Base-by-base conservation (phyloP, 1,140 invertebrate genomes). In the Anastatus disparis region DNA sequence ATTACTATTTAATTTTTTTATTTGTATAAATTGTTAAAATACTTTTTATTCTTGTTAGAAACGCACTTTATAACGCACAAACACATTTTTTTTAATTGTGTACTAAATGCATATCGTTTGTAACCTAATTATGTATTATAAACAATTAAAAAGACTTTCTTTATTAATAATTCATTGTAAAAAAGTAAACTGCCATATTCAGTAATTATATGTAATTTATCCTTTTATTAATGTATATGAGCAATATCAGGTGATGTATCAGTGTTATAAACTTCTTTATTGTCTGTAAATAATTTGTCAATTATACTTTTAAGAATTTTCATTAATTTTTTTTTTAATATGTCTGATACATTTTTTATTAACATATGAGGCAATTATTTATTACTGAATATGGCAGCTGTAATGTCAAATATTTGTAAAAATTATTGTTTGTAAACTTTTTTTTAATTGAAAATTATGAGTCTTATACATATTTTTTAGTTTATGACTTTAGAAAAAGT, bases 281-380 rank as follows among this genome's bases (percentile, higher is more conserved):
- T 46, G 55, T 55, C 2, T 53, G 10, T 46, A 10, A 44, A 44
- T 13, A 55, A 35, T 12, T 46, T 29, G 68, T 70, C 59, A 63
- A 70, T 63, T 70, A 55, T 70, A 63, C 55, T 56, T 59, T 63
- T 62, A 70, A 44, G 48, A 26, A 42, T 38, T 31, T 6, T 9
- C 15, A 59, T 38, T 52, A 9, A 31, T 40, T 29, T 53, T 59
- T n/a, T 38, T 38, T 26, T 35, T 58, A 27, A 17, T 26, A n/a
- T 52, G 17, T 42, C 4, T 27, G 3, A 42, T 27, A 53, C 42
- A n/a, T n/a, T 55, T 65, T 42, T 29, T 22, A 38, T 55, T 65
- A n/a, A 55, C 10, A 66, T 56, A 46, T 56, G 64, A 56, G 64
- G 58, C 58, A 53, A 58, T 12, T 40, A 48, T 31, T 66, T 22